Conservation (phyloP, 1,140 invertebrate species). For the Druon quercuslanigerum region DNA sequence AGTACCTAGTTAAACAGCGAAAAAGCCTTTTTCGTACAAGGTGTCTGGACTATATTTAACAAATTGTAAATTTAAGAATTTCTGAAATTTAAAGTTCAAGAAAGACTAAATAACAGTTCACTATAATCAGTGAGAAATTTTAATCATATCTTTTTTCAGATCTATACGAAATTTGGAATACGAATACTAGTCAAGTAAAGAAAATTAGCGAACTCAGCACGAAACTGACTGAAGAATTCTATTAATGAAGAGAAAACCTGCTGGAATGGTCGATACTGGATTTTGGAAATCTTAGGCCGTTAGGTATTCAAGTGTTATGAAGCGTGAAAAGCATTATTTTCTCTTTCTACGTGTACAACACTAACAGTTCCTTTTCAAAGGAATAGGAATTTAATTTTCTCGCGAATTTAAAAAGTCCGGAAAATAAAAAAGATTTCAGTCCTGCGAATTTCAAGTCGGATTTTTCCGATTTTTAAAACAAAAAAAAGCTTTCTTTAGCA, state of each 20-base stretch:
- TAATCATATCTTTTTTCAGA: constrained; percentile 29
- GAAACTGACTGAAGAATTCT: constrained; percentile 26
- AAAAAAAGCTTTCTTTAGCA: constrained; percentile 55
- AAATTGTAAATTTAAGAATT: too few relatives aligned
- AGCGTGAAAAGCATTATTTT: constrained; percentile 41
- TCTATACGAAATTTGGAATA: constrained; percentile 51
- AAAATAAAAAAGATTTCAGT: constrained; percentile 33
- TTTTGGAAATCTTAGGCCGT: constrained; percentile 2
- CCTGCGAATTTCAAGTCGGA: constrained; percentile 34
- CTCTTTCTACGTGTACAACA: constrained; percentile 39
- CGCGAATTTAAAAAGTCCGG: constrained; percentile 39
- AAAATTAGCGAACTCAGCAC: constrained; percentile 7
- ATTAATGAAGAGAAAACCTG: constrained; percentile 3
- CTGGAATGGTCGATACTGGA: neutral
- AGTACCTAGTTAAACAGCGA: too few relatives aligned
- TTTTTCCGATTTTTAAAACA: constrained; percentile 42
- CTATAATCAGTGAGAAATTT: neutral
- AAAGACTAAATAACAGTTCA: neutral
- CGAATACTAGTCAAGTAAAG: constrained; percentile 44
- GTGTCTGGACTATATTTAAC: too few relatives aligned
- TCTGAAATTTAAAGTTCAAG: neutral
- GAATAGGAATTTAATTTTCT: constrained; percentile 35
- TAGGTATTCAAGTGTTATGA: constrained; percentile 35
- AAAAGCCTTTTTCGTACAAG: too few relatives aligned
- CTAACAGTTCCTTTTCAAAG: constrained; percentile 38